Evolutionary conservation across 2,888 invertebrate genomes (phyloP).

Genomic region (Aethes cnicana): DNA sequence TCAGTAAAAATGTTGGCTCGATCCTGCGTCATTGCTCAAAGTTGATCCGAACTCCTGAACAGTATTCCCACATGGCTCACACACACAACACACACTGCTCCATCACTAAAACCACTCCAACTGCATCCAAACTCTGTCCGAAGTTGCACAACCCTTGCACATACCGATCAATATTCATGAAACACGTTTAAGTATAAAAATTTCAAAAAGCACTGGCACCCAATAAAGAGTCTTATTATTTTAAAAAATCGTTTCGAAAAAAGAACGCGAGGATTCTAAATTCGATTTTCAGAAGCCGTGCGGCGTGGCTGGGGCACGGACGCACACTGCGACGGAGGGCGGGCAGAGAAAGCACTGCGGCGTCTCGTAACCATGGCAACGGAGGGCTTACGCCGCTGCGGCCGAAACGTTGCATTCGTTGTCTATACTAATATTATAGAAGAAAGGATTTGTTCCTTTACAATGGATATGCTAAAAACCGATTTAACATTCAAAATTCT

Average conservation of each 20-base stretch:
- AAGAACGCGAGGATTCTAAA: constrained; percentile 31
- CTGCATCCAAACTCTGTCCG: constrained; percentile 65
- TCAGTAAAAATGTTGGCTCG: constrained; percentile 72
- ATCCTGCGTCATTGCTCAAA: constrained; percentile 70
- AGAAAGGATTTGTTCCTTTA: too few species aligned
- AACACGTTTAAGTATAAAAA: constrained; percentile 2
- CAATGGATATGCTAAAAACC: too few species aligned
- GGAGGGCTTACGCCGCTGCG: constrained; percentile 55
- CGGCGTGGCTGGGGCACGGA: constrained; percentile 46
- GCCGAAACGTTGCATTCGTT: constrained; percentile 51
- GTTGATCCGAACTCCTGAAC: constrained; percentile 46
- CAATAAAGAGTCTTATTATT: constrained; percentile 12
- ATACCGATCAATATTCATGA: constrained; percentile 4
- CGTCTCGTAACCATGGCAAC: constrained; percentile 74
- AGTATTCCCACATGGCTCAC: constrained; percentile 68
- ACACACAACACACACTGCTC: constrained; percentile 53
- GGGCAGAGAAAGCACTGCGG: constrained; percentile 70
- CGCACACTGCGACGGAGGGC: constrained; percentile 74
- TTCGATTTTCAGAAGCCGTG: constrained; percentile 41
- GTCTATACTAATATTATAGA: constrained; percentile 33
- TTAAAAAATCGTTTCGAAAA: constrained; percentile 26
- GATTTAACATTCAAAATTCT: too few species aligned
- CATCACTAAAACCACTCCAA: constrained; percentile 64
- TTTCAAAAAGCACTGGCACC: not conserved
- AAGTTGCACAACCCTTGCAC: constrained; percentile 30